phyloP scores from a whole-genome alignment of 1,140 invertebrate genomes.

The Bombyx mandarina region DNA sequence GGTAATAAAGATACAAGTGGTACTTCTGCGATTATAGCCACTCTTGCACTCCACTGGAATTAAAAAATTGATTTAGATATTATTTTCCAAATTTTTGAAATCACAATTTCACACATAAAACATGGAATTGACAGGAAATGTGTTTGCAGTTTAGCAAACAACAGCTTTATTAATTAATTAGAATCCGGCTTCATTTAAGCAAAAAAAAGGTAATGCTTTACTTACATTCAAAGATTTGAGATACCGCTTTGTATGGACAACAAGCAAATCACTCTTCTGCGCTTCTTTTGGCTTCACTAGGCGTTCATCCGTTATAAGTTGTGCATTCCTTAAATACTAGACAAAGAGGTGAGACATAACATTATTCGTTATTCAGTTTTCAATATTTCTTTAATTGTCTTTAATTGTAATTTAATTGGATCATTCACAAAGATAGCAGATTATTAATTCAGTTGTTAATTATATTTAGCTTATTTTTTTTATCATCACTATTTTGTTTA shows the following conservation, averaged over 20 bases:
- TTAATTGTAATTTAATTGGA: too few relatives aligned
- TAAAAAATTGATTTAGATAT: not conserved
- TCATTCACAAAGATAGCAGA: too few relatives aligned
- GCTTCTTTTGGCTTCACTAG: conserved; percentile 79
- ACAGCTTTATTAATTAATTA: too few relatives aligned
- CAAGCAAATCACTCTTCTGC: conserved; percentile 76
- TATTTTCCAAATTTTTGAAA: not conserved
- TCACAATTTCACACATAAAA: not conserved
- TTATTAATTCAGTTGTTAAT: too few relatives aligned
- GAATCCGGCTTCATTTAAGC: too few relatives aligned
- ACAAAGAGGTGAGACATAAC: conserved; percentile 25
- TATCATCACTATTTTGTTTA: too few relatives aligned
- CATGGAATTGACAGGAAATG: not conserved
- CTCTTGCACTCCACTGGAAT: conserved; percentile 81
- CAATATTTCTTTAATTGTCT: too few relatives aligned
- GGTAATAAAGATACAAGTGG: conserved; percentile 81
- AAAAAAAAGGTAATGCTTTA: conserved; percentile 6
- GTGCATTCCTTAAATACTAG: conserved; percentile 72
- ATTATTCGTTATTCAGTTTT: too few relatives aligned
- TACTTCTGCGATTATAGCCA: conserved; percentile 85
- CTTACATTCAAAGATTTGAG: conserved; percentile 77
- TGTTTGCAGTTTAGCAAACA: not conserved
- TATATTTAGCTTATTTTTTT: too few relatives aligned
- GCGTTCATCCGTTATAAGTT: conserved; percentile 68
- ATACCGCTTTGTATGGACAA: conserved; percentile 82